Evolutionary conservation across 2,797 vertebrate genomes (phyloP).

Genomic region (Melanotaenia nigrans): DNA sequence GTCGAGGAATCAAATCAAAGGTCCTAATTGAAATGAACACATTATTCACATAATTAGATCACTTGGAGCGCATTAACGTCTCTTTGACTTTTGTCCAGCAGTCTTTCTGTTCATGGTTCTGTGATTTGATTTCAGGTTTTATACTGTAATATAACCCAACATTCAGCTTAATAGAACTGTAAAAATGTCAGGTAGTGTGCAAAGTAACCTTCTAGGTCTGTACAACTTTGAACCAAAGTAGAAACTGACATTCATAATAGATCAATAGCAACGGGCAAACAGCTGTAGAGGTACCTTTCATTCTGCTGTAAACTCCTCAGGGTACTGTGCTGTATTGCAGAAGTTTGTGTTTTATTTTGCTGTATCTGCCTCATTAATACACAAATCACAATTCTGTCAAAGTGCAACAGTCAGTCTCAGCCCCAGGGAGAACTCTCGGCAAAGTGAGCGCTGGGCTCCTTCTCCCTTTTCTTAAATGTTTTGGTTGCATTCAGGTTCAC

Average conservation of each 20-base stretch:
- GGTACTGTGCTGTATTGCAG: constrained; percentile 62
- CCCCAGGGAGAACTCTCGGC: constrained; percentile 27
- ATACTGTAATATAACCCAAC: not conserved
- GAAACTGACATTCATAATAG: constrained; percentile 69
- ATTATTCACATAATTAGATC: not conserved
- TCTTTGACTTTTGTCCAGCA: not conserved
- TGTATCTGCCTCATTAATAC: constrained; percentile 64
- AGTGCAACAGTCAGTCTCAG: constrained; percentile 38
- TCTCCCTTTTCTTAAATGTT: constrained; percentile 30
- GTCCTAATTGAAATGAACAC: no score
- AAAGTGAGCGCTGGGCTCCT: constrained; percentile 7
- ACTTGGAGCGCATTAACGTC: not conserved
- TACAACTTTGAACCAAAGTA: constrained; percentile 35
- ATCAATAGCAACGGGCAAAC: constrained; percentile 62
- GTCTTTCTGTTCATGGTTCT: not conserved
- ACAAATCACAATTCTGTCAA: constrained; percentile 56
- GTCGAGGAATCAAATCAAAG: not conserved
- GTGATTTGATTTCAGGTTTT: not conserved
- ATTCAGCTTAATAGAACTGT: not conserved
- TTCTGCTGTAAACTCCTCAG: constrained; percentile 47
- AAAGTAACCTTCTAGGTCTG: constrained; percentile 16
- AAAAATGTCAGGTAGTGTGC: constrained; percentile 5
- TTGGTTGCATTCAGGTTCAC: constrained; percentile 10
- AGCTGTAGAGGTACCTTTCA: constrained; percentile 39
- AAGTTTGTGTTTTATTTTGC: constrained; percentile 42